These are phyloP conservation scores for Polydrusus pterygomalis DNA, from an alignment of 2,888 invertebrate species.

Conservation along the genomic window DNA sequence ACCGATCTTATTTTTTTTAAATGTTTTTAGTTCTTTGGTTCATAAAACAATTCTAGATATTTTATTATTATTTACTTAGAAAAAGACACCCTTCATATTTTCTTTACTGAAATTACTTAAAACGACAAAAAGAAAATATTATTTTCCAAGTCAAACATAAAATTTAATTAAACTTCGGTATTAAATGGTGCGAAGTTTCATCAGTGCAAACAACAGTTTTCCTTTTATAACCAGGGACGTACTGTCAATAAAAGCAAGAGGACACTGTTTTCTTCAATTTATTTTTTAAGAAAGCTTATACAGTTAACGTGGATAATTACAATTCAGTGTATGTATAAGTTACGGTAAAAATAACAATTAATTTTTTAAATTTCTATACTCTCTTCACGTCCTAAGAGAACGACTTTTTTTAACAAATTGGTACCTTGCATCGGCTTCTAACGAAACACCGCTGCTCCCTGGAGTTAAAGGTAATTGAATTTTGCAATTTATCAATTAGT, in stretches of 20 bases:
- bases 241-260: background rate
- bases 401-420: too few species aligned
- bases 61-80: background rate
- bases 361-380: too few species aligned
- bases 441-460: too few species aligned
- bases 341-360: too few species aligned
- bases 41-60: background rate
- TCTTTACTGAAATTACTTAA: conserved; percentile 3
- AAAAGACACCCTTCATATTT: background rate
- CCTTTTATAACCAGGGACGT: background rate
- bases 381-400: too few species aligned
- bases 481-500: conserved; percentile 50
- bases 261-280: too few species aligned
- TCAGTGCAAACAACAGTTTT: conserved; percentile 38
- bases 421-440: too few species aligned
- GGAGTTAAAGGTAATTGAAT: conserved; percentile 36
- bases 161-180: conserved; percentile 47
- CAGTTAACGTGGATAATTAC: too few species aligned
- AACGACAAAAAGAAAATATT: conserved; percentile 17
- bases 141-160: conserved; percentile 32
- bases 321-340: too few species aligned
- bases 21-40: background rate
- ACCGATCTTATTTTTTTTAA: too few species aligned
- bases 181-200: conserved; percentile 38
- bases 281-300: too few species aligned